These are phyloP conservation scores for Mixornis gularis DNA, from an alignment of 2,113 vertebrate genomes.

Conservation along the genomic window DNA sequence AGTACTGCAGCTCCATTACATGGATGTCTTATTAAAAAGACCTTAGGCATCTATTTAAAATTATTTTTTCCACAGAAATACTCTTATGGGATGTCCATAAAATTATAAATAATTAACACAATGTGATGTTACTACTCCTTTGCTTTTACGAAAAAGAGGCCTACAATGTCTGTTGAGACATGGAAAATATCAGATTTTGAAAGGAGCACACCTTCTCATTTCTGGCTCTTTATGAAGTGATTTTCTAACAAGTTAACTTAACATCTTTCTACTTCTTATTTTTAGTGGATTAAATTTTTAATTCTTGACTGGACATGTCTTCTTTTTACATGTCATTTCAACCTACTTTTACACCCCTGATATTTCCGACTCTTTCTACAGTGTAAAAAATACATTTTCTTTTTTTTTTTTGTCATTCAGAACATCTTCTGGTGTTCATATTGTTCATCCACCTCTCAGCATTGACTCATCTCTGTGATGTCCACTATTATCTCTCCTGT, in stretches of 20 bases:
- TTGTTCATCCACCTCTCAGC: background rate
- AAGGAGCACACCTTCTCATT: background rate
- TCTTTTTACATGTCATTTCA: background rate
- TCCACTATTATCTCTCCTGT: background rate
- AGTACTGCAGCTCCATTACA: background rate
- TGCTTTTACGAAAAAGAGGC: background rate
- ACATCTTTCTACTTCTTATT: background rate
- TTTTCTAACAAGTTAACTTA: background rate
- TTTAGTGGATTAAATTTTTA: background rate
- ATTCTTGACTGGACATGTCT: background rate
- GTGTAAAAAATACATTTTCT: background rate
- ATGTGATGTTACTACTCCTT: background rate
- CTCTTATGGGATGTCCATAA: background rate
- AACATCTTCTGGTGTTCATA: background rate
- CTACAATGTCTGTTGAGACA: background rate
- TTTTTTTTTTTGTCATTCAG: background rate
- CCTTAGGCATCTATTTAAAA: background rate
- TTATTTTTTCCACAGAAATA: background rate
- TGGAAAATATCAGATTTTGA: background rate
- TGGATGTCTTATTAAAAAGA: background rate
- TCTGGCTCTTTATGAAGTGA: background rate
- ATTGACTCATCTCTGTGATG: slow-evolving; percentile 1
- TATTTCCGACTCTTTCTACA: background rate
- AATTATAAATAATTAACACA: background rate
- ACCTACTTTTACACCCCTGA: background rate